Evolutionary conservation across 2,888 invertebrate species (phyloP).

Genomic region (Nomada lathburiana): DNA sequence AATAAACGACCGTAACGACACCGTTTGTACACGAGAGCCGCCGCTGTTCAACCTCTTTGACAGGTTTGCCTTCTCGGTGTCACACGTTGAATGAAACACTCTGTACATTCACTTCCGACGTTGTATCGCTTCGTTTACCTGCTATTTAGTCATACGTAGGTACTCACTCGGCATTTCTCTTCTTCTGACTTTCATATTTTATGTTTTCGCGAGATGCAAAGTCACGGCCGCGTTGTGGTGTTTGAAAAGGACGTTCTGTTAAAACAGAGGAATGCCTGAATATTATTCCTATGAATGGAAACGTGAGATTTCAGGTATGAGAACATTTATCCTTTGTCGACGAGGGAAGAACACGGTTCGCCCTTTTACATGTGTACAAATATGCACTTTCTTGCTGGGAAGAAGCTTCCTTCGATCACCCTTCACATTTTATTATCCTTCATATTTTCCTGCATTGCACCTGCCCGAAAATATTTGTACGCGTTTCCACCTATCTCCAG

Average conservation of each 20-base stretch:
- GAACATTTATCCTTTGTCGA: too few relatives aligned
- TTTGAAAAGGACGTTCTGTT: not conserved
- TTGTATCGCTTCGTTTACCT: constrained; percentile 5
- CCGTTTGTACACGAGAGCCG: not conserved
- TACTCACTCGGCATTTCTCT: not conserved
- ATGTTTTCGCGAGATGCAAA: not conserved
- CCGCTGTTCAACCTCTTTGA: not conserved
- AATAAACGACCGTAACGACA: constrained; percentile 13
- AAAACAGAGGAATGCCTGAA: not conserved
- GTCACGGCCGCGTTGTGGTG: too few relatives aligned
- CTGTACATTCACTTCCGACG: not conserved
- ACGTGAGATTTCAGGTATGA: too few relatives aligned
- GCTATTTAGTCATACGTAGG: not conserved
- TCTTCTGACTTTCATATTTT: not conserved
- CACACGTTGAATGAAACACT: not conserved
- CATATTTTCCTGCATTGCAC: too few relatives aligned
- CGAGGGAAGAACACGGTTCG: too few relatives aligned
- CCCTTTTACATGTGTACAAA: too few relatives aligned
- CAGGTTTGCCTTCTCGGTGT: constrained; percentile 18
- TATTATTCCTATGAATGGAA: not conserved
- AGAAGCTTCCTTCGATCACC: too few relatives aligned
- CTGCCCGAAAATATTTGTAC: too few relatives aligned
- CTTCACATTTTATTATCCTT: too few relatives aligned
- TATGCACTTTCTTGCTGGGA: too few relatives aligned
- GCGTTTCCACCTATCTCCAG: too few relatives aligned